phyloP scores from a whole-genome alignment of 2,113 vertebrate genomes.

The Halcyon senegalensis region DNA sequence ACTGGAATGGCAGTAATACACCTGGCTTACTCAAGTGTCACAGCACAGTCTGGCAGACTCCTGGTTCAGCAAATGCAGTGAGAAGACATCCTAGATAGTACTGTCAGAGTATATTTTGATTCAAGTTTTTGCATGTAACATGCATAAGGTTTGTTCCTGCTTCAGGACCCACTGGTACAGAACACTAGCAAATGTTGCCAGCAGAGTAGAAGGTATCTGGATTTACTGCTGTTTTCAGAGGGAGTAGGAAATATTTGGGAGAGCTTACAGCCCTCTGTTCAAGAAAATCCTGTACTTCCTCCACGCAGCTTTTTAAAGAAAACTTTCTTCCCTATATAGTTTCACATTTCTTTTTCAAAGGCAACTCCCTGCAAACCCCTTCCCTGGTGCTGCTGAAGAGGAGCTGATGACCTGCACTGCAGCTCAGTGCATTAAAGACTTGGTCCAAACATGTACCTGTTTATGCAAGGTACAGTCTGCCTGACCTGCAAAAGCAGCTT shows the following conservation, averaged over 20 bases:
- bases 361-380: not conserved
- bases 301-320: not conserved
- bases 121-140: not conserved
- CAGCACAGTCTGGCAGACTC: not conserved
- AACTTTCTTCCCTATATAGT: not conserved
- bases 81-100: not conserved
- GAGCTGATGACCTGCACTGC: not conserved
- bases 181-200: not conserved
- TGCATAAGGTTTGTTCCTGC: rapidly evolving
- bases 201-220: not conserved
- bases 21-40: not conserved
- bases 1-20: not conserved
- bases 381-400: not conserved
- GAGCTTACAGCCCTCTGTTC: not conserved
- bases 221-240: not conserved
- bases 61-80: not conserved
- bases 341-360: not conserved
- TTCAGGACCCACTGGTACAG: not conserved
- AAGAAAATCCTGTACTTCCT: not conserved
- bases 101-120: not conserved
- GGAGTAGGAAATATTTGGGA: not conserved
- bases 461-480: not conserved
- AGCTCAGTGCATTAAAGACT: not conserved
- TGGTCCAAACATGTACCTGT: not conserved
- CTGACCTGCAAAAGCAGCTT: not conserved